Percentiles rank a stretch among this genome's conserved stretches.
These are phyloP conservation scores for Galemys pyrenaicus DNA, from an alignment of 2,113 vertebrate genomes.

Conservation along the genomic window DNA sequence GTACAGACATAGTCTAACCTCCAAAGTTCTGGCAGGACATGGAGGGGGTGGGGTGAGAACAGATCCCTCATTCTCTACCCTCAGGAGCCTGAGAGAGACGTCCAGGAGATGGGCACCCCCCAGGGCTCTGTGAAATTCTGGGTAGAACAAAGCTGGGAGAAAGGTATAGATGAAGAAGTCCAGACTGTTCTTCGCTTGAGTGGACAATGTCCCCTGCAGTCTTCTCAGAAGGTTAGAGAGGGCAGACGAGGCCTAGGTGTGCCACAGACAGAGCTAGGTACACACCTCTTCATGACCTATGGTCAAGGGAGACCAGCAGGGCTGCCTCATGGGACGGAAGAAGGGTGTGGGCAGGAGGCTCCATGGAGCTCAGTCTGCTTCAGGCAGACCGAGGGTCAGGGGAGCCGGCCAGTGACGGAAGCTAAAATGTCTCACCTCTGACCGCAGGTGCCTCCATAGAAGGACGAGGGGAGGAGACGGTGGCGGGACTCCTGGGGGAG, in stretches of 20 bases:
- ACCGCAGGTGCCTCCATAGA: neutral
- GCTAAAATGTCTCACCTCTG: slow-evolving; percentile 12
- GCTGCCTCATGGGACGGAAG: neutral
- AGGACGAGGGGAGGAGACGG: neutral
- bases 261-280: neutral
- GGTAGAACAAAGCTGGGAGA: neutral
- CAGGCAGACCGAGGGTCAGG: neutral
- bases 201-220: neutral
- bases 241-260: too few species aligned
- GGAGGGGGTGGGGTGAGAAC: neutral
- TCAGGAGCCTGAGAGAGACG: neutral
- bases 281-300: neutral
- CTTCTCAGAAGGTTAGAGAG: neutral
- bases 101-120: neutral
- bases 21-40: neutral
- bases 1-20: neutral
- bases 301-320: neutral
- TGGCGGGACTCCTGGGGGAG: neutral
- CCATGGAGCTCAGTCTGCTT: neutral
- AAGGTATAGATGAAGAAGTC: neutral
- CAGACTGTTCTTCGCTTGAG: neutral
- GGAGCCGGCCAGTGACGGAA: neutral
- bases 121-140: neutral
- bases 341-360: neutral
- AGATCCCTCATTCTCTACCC: neutral